Evolutionary conservation across 2,113 vertebrate species (phyloP).

Genomic region (Fulica atra): DNA sequence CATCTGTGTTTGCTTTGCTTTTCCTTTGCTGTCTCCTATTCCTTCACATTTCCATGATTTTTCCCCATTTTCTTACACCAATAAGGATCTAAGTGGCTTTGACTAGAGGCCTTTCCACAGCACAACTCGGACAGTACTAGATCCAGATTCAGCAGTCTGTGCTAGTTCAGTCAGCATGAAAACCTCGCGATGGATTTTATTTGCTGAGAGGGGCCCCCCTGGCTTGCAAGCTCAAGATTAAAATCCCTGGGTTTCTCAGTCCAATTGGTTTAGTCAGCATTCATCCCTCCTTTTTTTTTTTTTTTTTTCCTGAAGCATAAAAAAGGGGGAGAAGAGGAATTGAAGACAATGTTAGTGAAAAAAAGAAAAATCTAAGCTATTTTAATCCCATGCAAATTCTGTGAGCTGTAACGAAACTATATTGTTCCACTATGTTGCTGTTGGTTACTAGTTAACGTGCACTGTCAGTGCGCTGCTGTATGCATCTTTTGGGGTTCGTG

Average conservation of each 20-base stretch:
- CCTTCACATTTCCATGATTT: background rate
- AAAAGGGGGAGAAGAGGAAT: background rate
- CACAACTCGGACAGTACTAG: background rate
- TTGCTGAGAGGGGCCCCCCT: background rate
- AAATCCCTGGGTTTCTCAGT: background rate
- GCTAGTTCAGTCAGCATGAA: conserved; percentile 5
- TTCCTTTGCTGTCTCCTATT: background rate
- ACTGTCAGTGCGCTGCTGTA: background rate
- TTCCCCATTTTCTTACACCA: background rate
- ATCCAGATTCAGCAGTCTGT: background rate
- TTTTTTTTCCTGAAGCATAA: background rate
- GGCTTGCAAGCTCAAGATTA: background rate
- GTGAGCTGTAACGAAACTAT: background rate
- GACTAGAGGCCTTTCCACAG: background rate
- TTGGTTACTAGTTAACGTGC: background rate
- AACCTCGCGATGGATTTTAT: background rate
- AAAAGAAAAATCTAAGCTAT: conserved; percentile 47
- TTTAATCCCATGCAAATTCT: conserved; percentile 45
- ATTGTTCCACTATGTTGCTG: background rate
- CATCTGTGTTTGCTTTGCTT: background rate
- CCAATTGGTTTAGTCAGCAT: conserved; percentile 21
- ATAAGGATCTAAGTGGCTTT: background rate
- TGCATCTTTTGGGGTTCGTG: conserved; percentile 4
- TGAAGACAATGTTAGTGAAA: conserved; percentile 19
- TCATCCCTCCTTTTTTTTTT: background rate